Evolutionary conservation across 1,140 invertebrate species (phyloP), one percentile per base, ranked within the genome.

Genomic region (Meloidogyne floridensis): DNA sequence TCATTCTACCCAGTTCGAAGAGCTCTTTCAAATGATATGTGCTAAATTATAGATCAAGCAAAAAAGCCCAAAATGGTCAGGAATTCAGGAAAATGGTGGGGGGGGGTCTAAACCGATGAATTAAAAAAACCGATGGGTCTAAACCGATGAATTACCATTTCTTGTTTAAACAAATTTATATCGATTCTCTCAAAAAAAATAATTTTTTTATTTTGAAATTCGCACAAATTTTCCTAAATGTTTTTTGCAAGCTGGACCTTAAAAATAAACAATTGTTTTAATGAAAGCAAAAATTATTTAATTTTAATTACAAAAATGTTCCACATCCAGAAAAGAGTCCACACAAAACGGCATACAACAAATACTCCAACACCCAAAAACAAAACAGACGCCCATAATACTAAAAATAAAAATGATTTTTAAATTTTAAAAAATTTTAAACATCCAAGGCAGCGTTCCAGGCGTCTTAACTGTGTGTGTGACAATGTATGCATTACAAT

Each of bases 261-360:
- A n/a, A 59, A 78, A 6, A 7, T 56, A 13, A 32, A 32, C 32
- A 32, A 32, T 32, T 32, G 32, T 32, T 32, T 32, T 32, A 32
- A 32, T 32, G 32, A 32, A 32, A 32, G 32, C 32, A 32, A 13
- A 76, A 56, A n/a, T 32, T 59, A 47, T 1, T 10, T 54, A 43
- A 56, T 59, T 15, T n/a, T 11, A n/a, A 56, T 78, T 71, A 78
- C 87, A 88, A 2, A 81, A 81, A 72, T 88, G 87, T 10, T 85
- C 56, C 13, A 90, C 88, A 69, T 88, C 87, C 53, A 88, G 81
- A 11, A 87, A 88, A 6, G 86, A 81, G n/a, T 88, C 87, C 18
- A 88, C 59, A 76, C 86, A 88, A 74, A 88, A 88, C 6, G 88
- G 88, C 65, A 88, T 65, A 81, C 87, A 87, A 42, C 86, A 88